Evolutionary conservation across 2,797 vertebrate genomes (phyloP).

Genomic region (Siniperca scherzeri): DNA sequence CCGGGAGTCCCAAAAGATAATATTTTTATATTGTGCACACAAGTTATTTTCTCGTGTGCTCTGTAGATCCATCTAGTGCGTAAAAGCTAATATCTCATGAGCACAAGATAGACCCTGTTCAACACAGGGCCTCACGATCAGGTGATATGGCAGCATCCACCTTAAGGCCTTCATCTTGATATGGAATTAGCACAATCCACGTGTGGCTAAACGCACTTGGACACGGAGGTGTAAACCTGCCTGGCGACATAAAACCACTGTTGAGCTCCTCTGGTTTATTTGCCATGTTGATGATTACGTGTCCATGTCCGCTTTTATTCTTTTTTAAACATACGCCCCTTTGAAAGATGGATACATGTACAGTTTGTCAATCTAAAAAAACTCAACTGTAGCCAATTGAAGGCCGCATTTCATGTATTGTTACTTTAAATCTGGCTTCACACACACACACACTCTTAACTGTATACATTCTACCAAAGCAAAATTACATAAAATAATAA

Average conservation of each 20-base stretch:
- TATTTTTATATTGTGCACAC: not conserved
- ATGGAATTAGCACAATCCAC: not conserved
- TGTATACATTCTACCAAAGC: not conserved
- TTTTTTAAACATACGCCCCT: not conserved
- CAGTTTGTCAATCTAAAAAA: not conserved
- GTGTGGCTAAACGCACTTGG: not conserved
- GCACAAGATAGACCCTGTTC: not conserved
- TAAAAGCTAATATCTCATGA: not conserved
- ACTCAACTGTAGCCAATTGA: not conserved
- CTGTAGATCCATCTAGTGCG: too few species aligned
- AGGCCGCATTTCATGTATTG: not conserved
- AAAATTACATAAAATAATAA: conserved; percentile 14
- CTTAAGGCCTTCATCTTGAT: not conserved
- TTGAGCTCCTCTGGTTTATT: not conserved
- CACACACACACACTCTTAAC: not conserved
- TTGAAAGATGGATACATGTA: not conserved
- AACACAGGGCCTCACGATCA: not conserved
- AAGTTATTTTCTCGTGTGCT: not conserved
- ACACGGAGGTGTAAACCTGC: not conserved
- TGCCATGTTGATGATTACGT: not conserved
- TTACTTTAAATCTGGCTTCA: not conserved
- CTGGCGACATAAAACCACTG: not conserved
- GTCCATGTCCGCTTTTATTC: not conserved
- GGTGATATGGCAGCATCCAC: not conserved
- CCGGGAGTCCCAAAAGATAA: too few species aligned